A percentile compares a stretch with the other conserved stretches of the same genome.
phyloP scores from a whole-genome alignment of 92 coral and sea anemone species.

The Porites divaricata region DNA sequence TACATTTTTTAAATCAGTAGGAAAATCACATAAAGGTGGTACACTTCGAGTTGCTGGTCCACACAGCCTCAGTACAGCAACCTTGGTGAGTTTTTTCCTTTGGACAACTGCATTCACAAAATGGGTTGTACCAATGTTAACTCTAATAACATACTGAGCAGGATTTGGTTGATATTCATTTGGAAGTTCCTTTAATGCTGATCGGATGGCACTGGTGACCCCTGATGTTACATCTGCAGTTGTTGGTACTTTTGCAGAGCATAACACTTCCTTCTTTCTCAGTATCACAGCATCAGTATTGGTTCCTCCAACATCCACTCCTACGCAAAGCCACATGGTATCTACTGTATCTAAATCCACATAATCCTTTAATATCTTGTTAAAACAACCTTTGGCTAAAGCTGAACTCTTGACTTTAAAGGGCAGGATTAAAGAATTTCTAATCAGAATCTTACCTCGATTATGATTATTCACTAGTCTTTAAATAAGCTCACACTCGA shows the following conservation, averaged over 20 bases:
- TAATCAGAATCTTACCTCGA: no score
- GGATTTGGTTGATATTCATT: constrained; percentile 59
- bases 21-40: constrained; percentile 92
- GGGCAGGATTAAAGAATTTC: no score
- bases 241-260: constrained; percentile 86
- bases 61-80: constrained; percentile 89
- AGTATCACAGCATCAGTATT: constrained; percentile 97
- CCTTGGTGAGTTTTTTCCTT: constrained; percentile 73
- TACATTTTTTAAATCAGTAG: constrained; percentile 74
- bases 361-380: no score
- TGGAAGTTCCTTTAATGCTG: constrained; percentile 70
- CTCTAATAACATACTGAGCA: constrained; percentile 63
- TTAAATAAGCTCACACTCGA: no score
- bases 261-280: constrained; percentile 55
- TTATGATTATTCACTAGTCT: no score
- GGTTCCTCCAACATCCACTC: constrained; percentile 98
- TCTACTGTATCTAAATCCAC: constrained; percentile 10
- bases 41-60: constrained; percentile 87
- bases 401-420: no score
- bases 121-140: constrained; percentile 97
- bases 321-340: constrained; percentile 76
- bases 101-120: constrained; percentile 96
- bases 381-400: not conserved
- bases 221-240: constrained; percentile 83
- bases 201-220: constrained; percentile 73